phyloP scores from a whole-genome alignment of 2,888 invertebrate genomes.

The Lottia scabra region DNA sequence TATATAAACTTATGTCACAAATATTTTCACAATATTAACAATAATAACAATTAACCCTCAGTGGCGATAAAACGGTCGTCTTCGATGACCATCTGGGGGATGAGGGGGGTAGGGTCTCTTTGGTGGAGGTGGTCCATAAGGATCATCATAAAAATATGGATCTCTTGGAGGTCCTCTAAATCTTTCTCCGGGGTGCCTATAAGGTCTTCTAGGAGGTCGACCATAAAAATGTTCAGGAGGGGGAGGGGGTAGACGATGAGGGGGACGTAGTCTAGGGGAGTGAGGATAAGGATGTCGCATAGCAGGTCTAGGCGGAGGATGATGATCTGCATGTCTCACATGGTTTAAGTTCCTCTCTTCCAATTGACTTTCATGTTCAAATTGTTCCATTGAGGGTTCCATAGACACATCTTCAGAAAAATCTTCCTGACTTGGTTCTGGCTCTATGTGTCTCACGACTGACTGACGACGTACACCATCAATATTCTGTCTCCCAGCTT shows the following conservation, averaged over 20 bases:
- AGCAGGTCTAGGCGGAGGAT: conserved; percentile 10
- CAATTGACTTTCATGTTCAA: neutral
- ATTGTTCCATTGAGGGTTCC: neutral
- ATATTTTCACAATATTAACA: too few relatives aligned
- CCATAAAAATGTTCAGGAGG: conserved; percentile 10
- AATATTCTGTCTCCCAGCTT: neutral
- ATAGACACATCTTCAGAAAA: neutral
- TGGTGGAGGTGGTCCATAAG: conserved; percentile 31
- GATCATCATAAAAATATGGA: conserved; percentile 16
- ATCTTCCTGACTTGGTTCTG: neutral
- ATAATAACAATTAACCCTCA: neutral
- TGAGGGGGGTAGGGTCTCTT: conserved; percentile 33
- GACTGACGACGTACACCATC: neutral
- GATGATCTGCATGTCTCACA: neutral
- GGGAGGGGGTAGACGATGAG: conserved; percentile 13
- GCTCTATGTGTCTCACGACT: neutral
- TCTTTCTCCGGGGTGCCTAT: conserved; percentile 9
- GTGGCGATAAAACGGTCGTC: neutral
- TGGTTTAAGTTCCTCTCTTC: neutral
- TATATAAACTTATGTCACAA: too few relatives aligned
- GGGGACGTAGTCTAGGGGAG: conserved; percentile 8
- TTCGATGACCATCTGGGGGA: conserved; percentile 9
- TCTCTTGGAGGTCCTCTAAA: conserved; percentile 16
- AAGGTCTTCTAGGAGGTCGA: conserved; percentile 10
- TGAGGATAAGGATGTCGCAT: conserved; percentile 8